Evolutionary conservation across 2,888 invertebrate species (phyloP).

Genomic region (Megamerina dolium): DNA sequence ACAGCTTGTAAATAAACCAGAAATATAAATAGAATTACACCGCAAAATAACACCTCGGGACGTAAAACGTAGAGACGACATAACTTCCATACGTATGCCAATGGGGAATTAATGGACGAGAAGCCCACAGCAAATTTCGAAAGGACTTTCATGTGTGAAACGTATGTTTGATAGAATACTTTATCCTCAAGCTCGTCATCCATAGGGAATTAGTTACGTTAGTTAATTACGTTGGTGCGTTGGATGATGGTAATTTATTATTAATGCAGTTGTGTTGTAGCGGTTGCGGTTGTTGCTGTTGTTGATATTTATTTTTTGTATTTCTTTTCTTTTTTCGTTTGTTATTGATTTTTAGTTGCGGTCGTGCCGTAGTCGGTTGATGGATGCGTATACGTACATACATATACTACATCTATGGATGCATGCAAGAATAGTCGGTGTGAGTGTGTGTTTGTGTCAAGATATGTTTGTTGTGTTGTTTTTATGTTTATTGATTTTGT

Average conservation of each 20-base stretch:
- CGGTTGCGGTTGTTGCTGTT: too few relatives aligned
- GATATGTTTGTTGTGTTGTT: neutral
- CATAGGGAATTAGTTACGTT: slow-evolving; percentile 53
- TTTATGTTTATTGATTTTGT: neutral
- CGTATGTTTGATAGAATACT: slow-evolving; percentile 80
- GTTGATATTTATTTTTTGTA: neutral
- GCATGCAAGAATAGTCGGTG: slow-evolving; percentile 4
- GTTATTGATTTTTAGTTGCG: neutral
- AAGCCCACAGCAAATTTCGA: slow-evolving; percentile 74
- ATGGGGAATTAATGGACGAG: slow-evolving; percentile 65
- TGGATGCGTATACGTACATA: too few relatives aligned
- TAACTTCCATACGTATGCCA: slow-evolving; percentile 72
- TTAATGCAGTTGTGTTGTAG: too few relatives aligned
- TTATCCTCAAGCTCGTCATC: slow-evolving; percentile 89
- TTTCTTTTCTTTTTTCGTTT: neutral
- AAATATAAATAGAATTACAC: slow-evolving; percentile 63
- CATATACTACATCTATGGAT: too few relatives aligned
- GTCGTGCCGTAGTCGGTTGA: neutral
- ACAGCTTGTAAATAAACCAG: slow-evolving; percentile 77
- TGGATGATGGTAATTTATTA: slow-evolving; percentile 6
- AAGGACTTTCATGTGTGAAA: slow-evolving; percentile 79
- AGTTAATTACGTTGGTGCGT: slow-evolving; percentile 1
- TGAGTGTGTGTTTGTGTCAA: neutral
- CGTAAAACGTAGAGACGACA: slow-evolving; percentile 71
- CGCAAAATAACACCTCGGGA: slow-evolving; percentile 72